phyloP scores from a whole-genome alignment of 1,140 invertebrate genomes.

The Bilobella aurantiaca region DNA sequence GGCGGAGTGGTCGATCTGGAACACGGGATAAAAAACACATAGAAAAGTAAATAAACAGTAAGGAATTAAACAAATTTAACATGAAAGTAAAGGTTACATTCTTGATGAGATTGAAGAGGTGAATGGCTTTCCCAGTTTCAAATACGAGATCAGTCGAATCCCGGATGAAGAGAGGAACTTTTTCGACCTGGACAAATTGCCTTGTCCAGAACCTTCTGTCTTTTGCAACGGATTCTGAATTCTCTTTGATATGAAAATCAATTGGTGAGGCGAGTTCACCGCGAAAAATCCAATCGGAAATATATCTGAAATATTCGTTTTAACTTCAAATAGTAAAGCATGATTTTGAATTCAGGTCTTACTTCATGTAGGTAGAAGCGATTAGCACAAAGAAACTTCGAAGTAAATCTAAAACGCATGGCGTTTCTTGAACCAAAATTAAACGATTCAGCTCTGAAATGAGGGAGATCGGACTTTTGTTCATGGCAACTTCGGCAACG shows the following conservation, averaged over 20 bases:
- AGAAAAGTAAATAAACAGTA: neutral
- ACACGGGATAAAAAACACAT: no score
- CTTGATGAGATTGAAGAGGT: conserved; percentile 13
- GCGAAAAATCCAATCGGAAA: conserved; percentile 30
- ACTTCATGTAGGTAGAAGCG: conserved; percentile 22
- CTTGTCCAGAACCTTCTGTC: conserved; percentile 31
- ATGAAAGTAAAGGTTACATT: neutral
- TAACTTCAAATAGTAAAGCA: no score
- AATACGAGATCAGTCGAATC: conserved; percentile 15
- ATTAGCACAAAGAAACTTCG: conserved; percentile 19
- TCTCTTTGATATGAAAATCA: conserved; percentile 26
- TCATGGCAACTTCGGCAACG: conserved; percentile 1
- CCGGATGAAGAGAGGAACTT: conserved; percentile 25
- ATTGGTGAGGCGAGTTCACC: conserved; percentile 14
- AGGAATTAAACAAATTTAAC: neutral
- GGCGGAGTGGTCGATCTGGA: neutral
- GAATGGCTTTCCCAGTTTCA: conserved; percentile 29
- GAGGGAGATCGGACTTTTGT: neutral
- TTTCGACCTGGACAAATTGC: conserved; percentile 20
- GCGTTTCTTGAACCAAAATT: conserved; percentile 14
- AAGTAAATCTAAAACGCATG: conserved; percentile 18
- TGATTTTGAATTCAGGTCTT: neutral
- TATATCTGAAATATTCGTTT: conserved; percentile 26
- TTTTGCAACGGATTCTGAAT: neutral
- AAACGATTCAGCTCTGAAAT: conserved; percentile 20